Base-by-base conservation (phyloP, 2,113 vertebrate genomes). In the Macquaria ambigua region DNA sequence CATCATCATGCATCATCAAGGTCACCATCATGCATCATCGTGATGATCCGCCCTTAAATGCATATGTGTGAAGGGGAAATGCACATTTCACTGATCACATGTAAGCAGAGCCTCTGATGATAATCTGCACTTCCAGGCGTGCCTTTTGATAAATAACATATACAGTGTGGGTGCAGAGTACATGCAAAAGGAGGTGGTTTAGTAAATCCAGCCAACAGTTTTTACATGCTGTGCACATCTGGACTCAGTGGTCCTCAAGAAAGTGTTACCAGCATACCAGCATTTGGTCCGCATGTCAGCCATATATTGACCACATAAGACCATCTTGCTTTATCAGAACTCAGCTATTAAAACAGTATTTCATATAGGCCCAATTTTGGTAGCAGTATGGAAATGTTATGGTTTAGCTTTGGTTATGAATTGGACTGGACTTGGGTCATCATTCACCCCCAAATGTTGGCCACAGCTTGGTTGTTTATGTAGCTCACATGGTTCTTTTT, bases 81-180 rank as follows among this genome's bases (percentile, higher is more conserved):
- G 21, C 31, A 21, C 52, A 23, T 23, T 56, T 64, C 52, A 69
- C 37, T 55, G 18, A 76, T 76, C 14, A 63, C 58, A 63, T 79
- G 28, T 7, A 34, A 66, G 48, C 12, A 25, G 28, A 31, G 28
- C 28, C 28, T 43, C 64, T 25, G 39, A 28, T 16, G 64, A 63
- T 46, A 14, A 61, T 63, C 28, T 21, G 15, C 70, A 18, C 23
- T 12, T 37, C 16, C 8, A 21, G 31, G 10, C 20, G 50, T 50
- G 28, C 4, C 15, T 34, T 74, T 58, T 59, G 37, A 28, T 43
- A 59, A 59, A 74, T 10, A 58, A n/a, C 34, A n/a, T 31, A 50
- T 21, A 39, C 50, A 14, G 37, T 6, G 3, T 37, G 12, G 15
- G 34, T 55, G 50, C 70, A 56, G 12, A 56, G 3, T 25, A 31